Conservation (phyloP, 2,797 vertebrate genomes). For the Capromys pilorides region DNA sequence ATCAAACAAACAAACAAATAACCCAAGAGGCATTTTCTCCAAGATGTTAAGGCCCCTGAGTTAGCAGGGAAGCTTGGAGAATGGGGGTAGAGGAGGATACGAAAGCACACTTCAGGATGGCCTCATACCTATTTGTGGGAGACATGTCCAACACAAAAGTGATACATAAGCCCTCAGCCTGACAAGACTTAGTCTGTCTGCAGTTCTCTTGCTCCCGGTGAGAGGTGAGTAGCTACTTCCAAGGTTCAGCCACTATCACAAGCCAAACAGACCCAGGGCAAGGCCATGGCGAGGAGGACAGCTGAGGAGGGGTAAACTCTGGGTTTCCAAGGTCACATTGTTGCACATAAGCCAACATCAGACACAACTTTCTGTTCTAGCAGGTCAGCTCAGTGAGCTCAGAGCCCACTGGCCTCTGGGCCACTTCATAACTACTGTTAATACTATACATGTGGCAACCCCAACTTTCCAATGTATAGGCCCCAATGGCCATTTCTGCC, state of each 20-base stretch:
- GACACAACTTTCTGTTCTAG: neutral
- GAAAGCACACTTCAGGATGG: neutral
- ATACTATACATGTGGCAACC: neutral
- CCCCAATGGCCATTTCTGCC: neutral
- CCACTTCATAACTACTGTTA: neutral
- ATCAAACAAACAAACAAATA: neutral
- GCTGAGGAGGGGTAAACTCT: neutral
- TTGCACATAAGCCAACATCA: neutral
- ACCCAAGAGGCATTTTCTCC: neutral
- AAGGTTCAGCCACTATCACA: neutral
- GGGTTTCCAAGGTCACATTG: neutral
- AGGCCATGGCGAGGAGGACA: conserved; percentile 1
- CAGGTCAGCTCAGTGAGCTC: neutral
- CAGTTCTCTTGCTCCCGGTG: neutral
- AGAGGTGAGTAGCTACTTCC: conserved; percentile 31
- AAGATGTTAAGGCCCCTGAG: neutral
- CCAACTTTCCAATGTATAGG: neutral
- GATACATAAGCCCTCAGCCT: neutral
- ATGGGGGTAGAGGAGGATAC: neutral
- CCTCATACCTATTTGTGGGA: neutral
- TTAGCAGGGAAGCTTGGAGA: neutral
- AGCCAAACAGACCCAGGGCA: conserved; percentile 9
- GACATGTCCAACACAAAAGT: neutral
- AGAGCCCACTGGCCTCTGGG: neutral
- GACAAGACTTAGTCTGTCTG: neutral